Evolutionary conservation across 1,140 invertebrate genomes (phyloP).

Genomic region (Nebria ingens): DNA sequence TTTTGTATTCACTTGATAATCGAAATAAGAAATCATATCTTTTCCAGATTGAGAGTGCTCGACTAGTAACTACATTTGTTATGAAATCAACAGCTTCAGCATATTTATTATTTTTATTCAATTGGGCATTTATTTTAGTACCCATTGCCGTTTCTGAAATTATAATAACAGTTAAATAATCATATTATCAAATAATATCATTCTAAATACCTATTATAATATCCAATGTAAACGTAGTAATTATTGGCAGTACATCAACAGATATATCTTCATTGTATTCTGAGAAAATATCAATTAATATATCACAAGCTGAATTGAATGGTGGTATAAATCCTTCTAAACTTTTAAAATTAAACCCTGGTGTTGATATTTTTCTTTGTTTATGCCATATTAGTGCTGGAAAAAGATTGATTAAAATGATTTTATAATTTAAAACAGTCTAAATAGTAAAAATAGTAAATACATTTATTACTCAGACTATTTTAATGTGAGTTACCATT

Average conservation of each 20-base stretch:
- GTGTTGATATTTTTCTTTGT: neutral
- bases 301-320: neutral
- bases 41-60: neutral
- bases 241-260: neutral
- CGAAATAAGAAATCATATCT: neutral
- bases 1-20: neutral
- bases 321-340: neutral
- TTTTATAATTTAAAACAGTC: no score
- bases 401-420: neutral
- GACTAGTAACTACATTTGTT: neutral
- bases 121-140: neutral
- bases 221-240: neutral
- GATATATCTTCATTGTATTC: neutral
- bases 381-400: neutral
- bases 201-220: neutral
- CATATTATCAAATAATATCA: neutral
- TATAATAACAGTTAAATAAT: neutral
- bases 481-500: neutral
- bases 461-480: no score
- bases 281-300: neutral
- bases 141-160: conserved; percentile 1
- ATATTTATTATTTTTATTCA: neutral
- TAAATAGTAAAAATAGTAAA: no score
- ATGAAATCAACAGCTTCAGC: neutral
- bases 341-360: neutral